These are phyloP conservation scores for Tyrannus savana DNA, from an alignment of 2,113 vertebrate species.

Conservation along the genomic window DNA sequence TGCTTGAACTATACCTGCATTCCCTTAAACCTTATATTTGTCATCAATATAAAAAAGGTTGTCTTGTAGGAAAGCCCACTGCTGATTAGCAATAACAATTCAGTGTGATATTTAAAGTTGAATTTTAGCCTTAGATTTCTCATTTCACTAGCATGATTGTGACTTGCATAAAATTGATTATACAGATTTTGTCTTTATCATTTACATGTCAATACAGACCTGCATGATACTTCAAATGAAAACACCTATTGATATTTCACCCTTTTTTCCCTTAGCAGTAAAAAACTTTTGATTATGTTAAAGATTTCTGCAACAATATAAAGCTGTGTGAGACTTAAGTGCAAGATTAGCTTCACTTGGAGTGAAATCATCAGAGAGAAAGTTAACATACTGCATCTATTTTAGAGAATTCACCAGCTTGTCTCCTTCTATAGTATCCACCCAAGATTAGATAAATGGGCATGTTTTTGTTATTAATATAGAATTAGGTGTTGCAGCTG, in stretches of 20 bases:
- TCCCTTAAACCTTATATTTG: neutral
- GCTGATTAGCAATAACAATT: neutral
- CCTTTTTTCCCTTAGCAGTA: neutral
- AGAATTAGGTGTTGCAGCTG: neutral
- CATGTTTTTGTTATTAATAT: neutral
- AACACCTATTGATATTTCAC: neutral
- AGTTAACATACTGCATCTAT: neutral
- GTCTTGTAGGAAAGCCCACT: neutral
- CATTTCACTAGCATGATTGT: neutral
- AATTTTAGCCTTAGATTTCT: neutral
- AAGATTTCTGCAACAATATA: neutral
- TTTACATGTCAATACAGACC: neutral
- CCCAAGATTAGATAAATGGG: neutral
- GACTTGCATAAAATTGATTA: neutral
- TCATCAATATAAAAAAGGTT: neutral
- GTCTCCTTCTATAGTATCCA: neutral
- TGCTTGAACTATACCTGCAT: neutral
- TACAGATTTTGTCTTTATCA: constrained; percentile 8
- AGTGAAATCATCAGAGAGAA: neutral
- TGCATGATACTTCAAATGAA: neutral
- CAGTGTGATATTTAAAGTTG: neutral
- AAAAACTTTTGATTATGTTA: constrained; percentile 4
- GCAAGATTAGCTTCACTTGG: neutral
- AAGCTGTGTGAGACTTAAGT: neutral
- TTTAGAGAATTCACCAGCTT: neutral